These are phyloP conservation scores for Aplysia californica DNA, from an alignment of 1,140 invertebrate genomes.

Conservation along the genomic window DNA sequence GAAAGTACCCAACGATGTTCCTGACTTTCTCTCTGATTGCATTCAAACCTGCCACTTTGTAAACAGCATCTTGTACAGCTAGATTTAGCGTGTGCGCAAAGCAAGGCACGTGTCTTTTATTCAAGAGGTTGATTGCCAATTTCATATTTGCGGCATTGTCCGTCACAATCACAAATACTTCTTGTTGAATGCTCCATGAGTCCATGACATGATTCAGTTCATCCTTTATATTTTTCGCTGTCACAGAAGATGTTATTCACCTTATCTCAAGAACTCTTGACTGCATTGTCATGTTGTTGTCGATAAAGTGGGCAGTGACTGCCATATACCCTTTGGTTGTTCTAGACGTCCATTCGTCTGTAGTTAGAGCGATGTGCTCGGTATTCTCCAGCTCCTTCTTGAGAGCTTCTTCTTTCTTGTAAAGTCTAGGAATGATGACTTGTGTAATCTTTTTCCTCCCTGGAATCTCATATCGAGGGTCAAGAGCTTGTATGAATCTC, in stretches of 20 bases:
- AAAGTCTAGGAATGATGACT: no score
- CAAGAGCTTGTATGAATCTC: no score
- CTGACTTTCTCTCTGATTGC: not conserved
- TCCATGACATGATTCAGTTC: not conserved
- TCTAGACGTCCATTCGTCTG: not conserved
- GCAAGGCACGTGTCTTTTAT: not conserved
- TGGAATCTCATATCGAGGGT: no score
- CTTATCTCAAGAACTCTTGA: not conserved
- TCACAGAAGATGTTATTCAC: not conserved
- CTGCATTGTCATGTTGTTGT: not conserved
- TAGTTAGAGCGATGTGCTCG: no score
- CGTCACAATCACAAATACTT: not conserved
- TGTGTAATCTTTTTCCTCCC: no score
- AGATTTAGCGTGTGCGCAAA: not conserved
- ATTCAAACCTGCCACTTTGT: not conserved
- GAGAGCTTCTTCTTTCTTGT: no score
- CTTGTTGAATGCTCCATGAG: not conserved
- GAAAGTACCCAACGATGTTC: not conserved
- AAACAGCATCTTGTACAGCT: not conserved
- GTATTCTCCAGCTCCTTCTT: no score
- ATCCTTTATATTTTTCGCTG: not conserved
- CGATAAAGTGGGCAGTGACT: not conserved
- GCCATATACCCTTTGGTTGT: not conserved
- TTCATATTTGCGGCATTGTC: not conserved
- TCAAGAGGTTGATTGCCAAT: not conserved